Evolutionary conservation across 1,140 invertebrate species (phyloP).

Genomic region (Papilio machaon): DNA sequence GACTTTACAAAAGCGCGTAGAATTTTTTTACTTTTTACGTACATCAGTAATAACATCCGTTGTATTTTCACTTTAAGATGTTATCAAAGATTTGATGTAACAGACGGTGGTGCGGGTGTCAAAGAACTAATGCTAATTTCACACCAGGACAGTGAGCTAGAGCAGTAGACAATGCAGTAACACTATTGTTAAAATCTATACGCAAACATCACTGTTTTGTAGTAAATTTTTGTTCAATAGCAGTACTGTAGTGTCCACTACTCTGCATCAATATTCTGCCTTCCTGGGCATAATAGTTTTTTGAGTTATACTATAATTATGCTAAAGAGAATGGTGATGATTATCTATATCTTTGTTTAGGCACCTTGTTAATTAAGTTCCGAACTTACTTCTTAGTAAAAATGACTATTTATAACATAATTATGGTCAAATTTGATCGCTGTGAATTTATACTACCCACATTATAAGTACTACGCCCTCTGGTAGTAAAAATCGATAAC

Average conservation of each 20-base stretch:
- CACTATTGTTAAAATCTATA: no score
- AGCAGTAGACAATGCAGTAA: neutral
- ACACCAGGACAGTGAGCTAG: neutral
- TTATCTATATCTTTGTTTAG: slow-evolving; percentile 29
- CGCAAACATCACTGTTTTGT: no score
- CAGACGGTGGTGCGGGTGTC: neutral
- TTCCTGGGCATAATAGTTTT: neutral
- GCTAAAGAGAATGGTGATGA: slow-evolving; percentile 48
- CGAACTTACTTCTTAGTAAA: neutral
- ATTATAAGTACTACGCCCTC: neutral
- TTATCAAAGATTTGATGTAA: slow-evolving; percentile 24
- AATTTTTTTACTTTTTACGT: slow-evolving; percentile 18
- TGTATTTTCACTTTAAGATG: slow-evolving; percentile 18
- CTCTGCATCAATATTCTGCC: neutral
- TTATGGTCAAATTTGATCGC: neutral
- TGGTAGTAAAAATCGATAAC: neutral
- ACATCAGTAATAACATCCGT: slow-evolving; percentile 20
- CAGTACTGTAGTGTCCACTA: neutral
- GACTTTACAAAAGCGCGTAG: neutral
- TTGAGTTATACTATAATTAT: slow-evolving; percentile 14
- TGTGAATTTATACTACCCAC: neutral
- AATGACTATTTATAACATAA: neutral
- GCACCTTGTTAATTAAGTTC: slow-evolving; percentile 34
- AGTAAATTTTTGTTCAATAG: no score
- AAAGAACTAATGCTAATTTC: no score